Evolutionary conservation across 2,797 vertebrate species (phyloP).

Genomic region (Melanotaenia nigrans): DNA sequence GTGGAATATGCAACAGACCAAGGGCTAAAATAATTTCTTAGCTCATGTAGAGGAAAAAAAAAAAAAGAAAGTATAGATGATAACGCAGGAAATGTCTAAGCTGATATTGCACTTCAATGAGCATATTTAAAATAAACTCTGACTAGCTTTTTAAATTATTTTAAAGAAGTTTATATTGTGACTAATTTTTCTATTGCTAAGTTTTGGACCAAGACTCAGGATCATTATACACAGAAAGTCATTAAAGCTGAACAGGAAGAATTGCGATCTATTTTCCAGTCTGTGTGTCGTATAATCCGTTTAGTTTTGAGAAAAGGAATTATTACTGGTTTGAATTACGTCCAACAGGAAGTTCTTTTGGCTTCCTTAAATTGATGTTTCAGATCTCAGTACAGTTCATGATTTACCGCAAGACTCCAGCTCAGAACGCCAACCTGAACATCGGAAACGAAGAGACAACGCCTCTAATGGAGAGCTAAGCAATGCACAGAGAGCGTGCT

Average conservation of each 20-base stretch:
- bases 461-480: slow-evolving; percentile 80
- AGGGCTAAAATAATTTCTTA: background rate
- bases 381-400: slow-evolving; percentile 95
- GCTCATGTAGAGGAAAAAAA: too few relatives aligned
- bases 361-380: slow-evolving; percentile 66
- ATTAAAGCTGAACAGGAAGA: background rate
- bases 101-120: too few relatives aligned
- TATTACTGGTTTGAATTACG: background rate
- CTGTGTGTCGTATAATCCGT: too few relatives aligned
- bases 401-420: slow-evolving; percentile 70
- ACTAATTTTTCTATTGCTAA: too few relatives aligned
- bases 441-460: slow-evolving; percentile 71
- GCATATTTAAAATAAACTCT: too few relatives aligned
- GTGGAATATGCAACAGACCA: background rate
- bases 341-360: background rate
- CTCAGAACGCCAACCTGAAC: background rate
- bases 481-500: background rate
- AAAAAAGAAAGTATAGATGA: too few relatives aligned
- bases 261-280: background rate
- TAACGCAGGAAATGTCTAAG: too few relatives aligned
- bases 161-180: too few relatives aligned
- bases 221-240: too few relatives aligned
- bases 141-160: too few relatives aligned
- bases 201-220: too few relatives aligned
- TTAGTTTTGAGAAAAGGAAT: background rate